Base-by-base conservation (phyloP, 2,888 invertebrate species). In the Quadroppia sp. region DNA sequence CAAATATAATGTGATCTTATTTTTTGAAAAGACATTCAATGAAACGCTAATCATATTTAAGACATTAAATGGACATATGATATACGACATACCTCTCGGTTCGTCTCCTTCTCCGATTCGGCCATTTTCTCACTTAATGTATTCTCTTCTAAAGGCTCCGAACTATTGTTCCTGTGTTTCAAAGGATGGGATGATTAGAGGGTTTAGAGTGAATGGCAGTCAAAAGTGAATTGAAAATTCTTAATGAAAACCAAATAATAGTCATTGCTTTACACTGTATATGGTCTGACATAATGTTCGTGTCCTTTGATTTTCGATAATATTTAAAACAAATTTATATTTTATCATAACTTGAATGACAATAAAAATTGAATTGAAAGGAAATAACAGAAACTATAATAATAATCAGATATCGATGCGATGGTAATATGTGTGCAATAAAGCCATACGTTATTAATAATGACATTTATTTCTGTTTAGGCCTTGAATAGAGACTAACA, bases 351-450 rank as follows among this genome's bases (percentile, higher is more conserved):
- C 15, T n/a, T 32, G 61, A 61, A 61, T 61, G 23, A 61, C 61
- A 61, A 61, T 32, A 32, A 32, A 59, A 61, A 61, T 61, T 61
- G 30, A 61, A 61, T 61, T 61, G 9, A 61, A 61, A 36, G 32
- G 61, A 61, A 61, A 61, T 61, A 30, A 61, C 32, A 61, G 61
- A 3, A 56, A n/a, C n/a, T 17, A 53, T 4, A 11, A 11, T 20
- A 32, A 61, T 36, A 61, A 61, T 61, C 61, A 61, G 61, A 61
- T 61, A 61, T 61, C 61, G 61, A 61, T 61, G 53, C 53, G 61
- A 61, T 61, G 61, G 61, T 32, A 36, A 61, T 61, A 32, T 32
- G 61, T 61, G 61, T 61, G 61, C 61, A 61, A 61, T 61, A 61
- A 32, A 25, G 53, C 61, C 61, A 2, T 32, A 61, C 25, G 25